phyloP scores from a whole-genome alignment of 2,113 vertebrate species.

The Oreocharis arfaki region DNA sequence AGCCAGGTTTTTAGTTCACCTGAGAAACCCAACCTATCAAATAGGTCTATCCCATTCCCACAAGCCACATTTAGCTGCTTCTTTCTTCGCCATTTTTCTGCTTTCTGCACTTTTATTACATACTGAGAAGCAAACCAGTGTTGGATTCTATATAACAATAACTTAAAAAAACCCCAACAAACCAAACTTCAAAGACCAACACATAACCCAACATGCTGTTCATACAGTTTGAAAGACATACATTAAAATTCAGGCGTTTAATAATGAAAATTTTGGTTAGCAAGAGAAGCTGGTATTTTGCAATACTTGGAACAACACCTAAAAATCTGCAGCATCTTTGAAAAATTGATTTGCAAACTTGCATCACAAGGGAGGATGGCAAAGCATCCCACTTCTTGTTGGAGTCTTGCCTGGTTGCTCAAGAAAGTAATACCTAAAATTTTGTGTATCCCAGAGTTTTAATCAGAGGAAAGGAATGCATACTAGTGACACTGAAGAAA shows the following conservation, averaged over 20 bases:
- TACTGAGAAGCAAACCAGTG: neutral
- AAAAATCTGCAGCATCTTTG: neutral
- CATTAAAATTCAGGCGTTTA: neutral
- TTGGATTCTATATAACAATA: neutral
- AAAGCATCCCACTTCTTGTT: neutral
- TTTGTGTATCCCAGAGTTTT: neutral
- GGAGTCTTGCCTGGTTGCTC: neutral
- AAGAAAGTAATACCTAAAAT: neutral
- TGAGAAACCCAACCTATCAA: neutral
- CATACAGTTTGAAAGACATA: neutral
- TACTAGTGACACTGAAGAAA: neutral
- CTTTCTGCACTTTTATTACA: neutral
- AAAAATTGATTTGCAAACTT: neutral
- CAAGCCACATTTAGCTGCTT: neutral
- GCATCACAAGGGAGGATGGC: neutral
- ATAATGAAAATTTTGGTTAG: neutral
- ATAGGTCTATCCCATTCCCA: neutral
- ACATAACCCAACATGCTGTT: neutral
- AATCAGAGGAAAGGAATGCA: neutral
- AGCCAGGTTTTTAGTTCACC: neutral
- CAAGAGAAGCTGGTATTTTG: neutral
- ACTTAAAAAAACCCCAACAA: accelerated
- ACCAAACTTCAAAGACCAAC: neutral
- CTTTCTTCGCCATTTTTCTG: neutral
- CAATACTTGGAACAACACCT: neutral